Percentiles rank a stretch among this genome's conserved stretches.
Conservation (phyloP, 1,140 invertebrate genomes). For the Palaemon carinicauda region DNA sequence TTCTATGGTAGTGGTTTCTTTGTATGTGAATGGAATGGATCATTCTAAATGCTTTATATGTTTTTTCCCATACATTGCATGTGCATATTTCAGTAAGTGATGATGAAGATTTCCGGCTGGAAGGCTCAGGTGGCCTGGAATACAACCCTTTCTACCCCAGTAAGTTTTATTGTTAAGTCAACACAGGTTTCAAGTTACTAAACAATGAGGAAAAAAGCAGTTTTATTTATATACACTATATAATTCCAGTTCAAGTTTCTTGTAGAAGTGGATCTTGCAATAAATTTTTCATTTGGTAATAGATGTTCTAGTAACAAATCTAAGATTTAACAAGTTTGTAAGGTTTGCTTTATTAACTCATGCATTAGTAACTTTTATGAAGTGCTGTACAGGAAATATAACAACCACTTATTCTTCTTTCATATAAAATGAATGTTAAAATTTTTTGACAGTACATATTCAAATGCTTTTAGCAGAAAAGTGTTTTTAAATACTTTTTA, state of each 20-base stretch:
- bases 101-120: not conserved
- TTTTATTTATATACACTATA: not conserved
- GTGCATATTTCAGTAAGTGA: not conserved
- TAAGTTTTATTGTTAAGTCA: not conserved
- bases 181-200: not conserved
- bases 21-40: no score
- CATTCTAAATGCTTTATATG: not conserved
- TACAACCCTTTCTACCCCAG: conserved; percentile 1
- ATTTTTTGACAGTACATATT: no score
- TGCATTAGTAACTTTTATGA: no score
- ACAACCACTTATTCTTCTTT: no score
- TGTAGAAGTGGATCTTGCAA: not conserved
- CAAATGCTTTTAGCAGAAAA: no score
- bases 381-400: no score
- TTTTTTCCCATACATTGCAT: not conserved
- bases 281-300: not conserved
- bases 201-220: not conserved
- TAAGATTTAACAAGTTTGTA: no score
- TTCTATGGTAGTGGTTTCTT: no score
- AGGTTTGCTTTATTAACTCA: not conserved
- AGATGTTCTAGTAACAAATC: not conserved
- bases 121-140: not conserved
- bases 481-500: no score
- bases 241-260: not conserved
- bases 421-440: no score